These are phyloP conservation scores for Camponotus fellah DNA, from an alignment of 2,888 invertebrate species.

Conservation along the genomic window DNA sequence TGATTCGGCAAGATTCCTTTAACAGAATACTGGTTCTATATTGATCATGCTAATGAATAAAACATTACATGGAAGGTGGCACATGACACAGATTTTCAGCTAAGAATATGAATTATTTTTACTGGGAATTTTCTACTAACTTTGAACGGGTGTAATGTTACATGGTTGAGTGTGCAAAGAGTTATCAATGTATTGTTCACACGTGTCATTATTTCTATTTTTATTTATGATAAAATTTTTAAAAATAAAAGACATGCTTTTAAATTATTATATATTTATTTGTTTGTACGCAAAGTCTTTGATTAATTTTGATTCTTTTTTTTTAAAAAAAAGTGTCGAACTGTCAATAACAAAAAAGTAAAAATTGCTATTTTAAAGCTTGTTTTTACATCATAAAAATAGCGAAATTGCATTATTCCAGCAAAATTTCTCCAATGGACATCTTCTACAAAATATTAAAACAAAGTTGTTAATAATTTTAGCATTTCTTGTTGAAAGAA, in stretches of 20 bases:
- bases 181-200: not conserved
- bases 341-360: not conserved
- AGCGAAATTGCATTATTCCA: not conserved
- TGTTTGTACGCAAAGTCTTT: not conserved
- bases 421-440: not conserved
- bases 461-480: not conserved
- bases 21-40: conserved; percentile 54
- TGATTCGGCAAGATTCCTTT: conserved; percentile 27
- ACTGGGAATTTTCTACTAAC: not conserved
- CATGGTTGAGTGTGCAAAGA: not conserved
- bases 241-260: not conserved
- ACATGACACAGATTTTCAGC: conserved; percentile 30
- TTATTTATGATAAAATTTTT: not conserved
- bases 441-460: not conserved
- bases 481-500: not conserved
- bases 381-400: not conserved
- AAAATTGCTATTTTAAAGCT: not conserved
- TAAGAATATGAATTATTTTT: conserved; percentile 38
- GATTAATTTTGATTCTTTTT: not conserved
- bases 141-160: not conserved
- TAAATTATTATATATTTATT: not conserved
- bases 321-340: not conserved
- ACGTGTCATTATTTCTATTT: not conserved
- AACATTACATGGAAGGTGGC: conserved; percentile 13
- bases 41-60: conserved; percentile 53